A percentile compares a stretch with the other conserved stretches of the same genome.
These are phyloP conservation scores for Drymonia ruficornis DNA, from an alignment of 2,888 invertebrate genomes.

Conservation along the genomic window DNA sequence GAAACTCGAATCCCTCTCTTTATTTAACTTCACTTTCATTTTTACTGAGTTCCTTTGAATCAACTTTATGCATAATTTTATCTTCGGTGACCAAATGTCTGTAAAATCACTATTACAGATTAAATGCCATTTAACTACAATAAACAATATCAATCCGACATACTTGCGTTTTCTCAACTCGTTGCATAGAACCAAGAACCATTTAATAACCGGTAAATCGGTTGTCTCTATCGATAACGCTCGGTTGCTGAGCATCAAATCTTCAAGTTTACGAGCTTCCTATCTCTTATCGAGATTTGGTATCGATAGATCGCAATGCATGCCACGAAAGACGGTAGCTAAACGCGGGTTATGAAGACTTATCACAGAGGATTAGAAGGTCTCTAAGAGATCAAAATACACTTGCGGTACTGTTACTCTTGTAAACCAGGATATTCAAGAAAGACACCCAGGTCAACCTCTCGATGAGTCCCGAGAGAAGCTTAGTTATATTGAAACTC, in stretches of 20 bases:
- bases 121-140: too few relatives aligned
- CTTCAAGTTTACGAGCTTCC: constrained; percentile 26
- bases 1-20: constrained; percentile 10
- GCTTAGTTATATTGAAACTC: too few relatives aligned
- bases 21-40: constrained; percentile 13
- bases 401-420: too few relatives aligned
- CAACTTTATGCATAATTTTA: too few relatives aligned
- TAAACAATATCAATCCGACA: too few relatives aligned
- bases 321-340: constrained; percentile 27
- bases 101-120: too few relatives aligned
- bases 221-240: constrained; percentile 20
- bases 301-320: constrained; percentile 24
- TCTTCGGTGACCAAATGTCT: too few relatives aligned
- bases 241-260: constrained; percentile 21
- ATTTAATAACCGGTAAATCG: background rate
- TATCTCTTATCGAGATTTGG: constrained; percentile 21
- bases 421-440: too few relatives aligned
- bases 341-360: background rate
- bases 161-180: constrained; percentile 16
- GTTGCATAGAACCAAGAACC: background rate
- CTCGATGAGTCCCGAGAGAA: too few relatives aligned
- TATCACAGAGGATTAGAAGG: background rate
- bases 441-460: too few relatives aligned
- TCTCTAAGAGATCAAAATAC: too few relatives aligned
- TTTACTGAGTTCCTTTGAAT: background rate